Base-by-base conservation (phyloP, 92 coral and sea anemone species). In the Zoanthus sociatus region DNA sequence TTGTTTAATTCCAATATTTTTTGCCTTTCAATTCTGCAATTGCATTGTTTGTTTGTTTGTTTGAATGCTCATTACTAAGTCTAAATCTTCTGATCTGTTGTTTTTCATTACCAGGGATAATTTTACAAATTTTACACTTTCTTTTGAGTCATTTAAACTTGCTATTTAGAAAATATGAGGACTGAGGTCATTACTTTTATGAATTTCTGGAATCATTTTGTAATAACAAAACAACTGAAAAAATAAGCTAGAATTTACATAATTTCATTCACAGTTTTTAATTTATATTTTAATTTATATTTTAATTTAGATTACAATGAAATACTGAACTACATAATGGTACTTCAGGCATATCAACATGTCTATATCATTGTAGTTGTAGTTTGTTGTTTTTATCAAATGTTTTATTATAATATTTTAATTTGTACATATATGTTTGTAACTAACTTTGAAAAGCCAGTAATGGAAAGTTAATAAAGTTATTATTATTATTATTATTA, bases 171-270 rank as follows among this genome's bases (percentile, higher is more conserved):
- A 63, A 17, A 63, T 63, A 63, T 63, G 26, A 63, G 69, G 31
- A n/a, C 69, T 63, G 26, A 63, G 69, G 11, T 63, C 69, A 18
- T 63, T 63, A 63, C 8, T 63, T 63, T 63, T 63, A 63, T 63
- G 69, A 63, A 63, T 63, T 63, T 63, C 69, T 63, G 69, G 69
- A 63, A 17, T 63, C 21, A 63, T 63, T 63, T 63, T 63, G 69
- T 63, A 63, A 58, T 63, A 63, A 63, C 69, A 63, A 63, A 17
- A 63, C 30, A 5, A 63, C 69, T 63, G 30, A 63, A 63, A 58
- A 58, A 58, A 63, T n/a, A 63, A 63, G 26, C 26, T 26, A 26
- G 8, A 63, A 63, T 63, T 63, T 63, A 63, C 69, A 63, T 63
- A 17, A 18, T 63, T 63, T 4, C 69, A 63, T 63, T 63, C 69